Evolutionary conservation across 2,888 invertebrate species (phyloP).

Genomic region (Andrena flavipes): DNA sequence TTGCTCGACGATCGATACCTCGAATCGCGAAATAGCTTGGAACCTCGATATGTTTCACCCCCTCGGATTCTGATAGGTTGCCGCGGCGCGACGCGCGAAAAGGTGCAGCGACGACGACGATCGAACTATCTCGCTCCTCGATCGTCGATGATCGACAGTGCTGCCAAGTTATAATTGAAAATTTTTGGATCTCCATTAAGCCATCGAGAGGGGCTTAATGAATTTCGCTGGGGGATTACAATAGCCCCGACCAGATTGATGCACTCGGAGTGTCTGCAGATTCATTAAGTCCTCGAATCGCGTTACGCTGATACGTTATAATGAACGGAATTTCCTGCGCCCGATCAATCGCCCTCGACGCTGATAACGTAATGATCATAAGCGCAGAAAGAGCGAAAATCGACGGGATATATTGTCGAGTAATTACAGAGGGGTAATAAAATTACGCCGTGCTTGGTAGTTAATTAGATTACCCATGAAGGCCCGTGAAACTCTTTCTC

Average conservation of each 20-base stretch:
- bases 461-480: neutral
- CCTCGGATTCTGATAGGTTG: neutral
- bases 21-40: neutral
- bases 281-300: slow-evolving; percentile 33
- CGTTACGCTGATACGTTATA: slow-evolving; percentile 16
- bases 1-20: neutral
- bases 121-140: neutral
- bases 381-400: neutral
- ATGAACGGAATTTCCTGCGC: slow-evolving; percentile 39
- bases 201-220: slow-evolving; percentile 17
- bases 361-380: slow-evolving; percentile 14
- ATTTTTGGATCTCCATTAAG: slow-evolving; percentile 36
- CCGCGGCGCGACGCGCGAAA: no score
- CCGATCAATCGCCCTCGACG: slow-evolving; percentile 16
- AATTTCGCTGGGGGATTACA: slow-evolving; percentile 21
- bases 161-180: slow-evolving; percentile 46
- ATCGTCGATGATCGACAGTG: slow-evolving; percentile 1
- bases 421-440: neutral
- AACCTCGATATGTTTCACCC: neutral
- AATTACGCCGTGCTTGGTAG: neutral
- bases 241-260: slow-evolving; percentile 13
- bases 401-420: slow-evolving; percentile 1
- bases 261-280: slow-evolving; percentile 31
- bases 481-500: no score
- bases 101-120: neutral